Evolutionary conservation across 1,140 invertebrate species (phyloP).

Genomic region (Hestina assimilis): DNA sequence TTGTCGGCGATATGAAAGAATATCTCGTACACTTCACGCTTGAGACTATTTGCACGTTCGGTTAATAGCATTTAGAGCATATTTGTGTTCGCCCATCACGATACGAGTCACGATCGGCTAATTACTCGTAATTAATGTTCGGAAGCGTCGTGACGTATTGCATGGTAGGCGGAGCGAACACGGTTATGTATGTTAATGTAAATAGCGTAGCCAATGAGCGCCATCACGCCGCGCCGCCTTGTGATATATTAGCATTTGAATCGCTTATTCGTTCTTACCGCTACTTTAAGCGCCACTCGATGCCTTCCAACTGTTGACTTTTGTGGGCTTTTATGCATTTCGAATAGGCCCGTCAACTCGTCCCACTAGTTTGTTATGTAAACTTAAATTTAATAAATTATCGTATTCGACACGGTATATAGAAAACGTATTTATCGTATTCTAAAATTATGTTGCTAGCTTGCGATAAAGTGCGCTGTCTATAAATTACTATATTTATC

Average conservation of each 20-base stretch:
- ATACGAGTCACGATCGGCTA: conserved; percentile 57
- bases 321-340: conserved; percentile 63
- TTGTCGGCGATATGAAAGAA: conserved; percentile 28
- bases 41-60: conserved; percentile 22
- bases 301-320: conserved; percentile 42
- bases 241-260: conserved; percentile 78
- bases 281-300: conserved; percentile 35
- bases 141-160: conserved; percentile 57
- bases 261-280: conserved; percentile 63
- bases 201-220: conserved; percentile 68
- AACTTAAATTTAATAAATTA: conserved; percentile 51
- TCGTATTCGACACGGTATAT: conserved; percentile 36
- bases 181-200: conserved; percentile 71
- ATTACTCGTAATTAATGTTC: conserved; percentile 70
- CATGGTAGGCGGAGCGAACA: conserved; percentile 57
- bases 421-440: conserved; percentile 35
- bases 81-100: conserved; percentile 39
- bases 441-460: conserved; percentile 34
- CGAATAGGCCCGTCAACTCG: conserved; percentile 43
- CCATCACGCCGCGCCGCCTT: conserved; percentile 61
- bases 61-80: conserved; percentile 35
- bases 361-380: conserved; percentile 57
- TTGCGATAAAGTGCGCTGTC: conserved; percentile 34
- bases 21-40: conserved; percentile 4
- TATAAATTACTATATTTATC: conserved; percentile 56